Base-by-base conservation (phyloP, 2,888 invertebrate species). In the Troides oblongomaculatus region DNA sequence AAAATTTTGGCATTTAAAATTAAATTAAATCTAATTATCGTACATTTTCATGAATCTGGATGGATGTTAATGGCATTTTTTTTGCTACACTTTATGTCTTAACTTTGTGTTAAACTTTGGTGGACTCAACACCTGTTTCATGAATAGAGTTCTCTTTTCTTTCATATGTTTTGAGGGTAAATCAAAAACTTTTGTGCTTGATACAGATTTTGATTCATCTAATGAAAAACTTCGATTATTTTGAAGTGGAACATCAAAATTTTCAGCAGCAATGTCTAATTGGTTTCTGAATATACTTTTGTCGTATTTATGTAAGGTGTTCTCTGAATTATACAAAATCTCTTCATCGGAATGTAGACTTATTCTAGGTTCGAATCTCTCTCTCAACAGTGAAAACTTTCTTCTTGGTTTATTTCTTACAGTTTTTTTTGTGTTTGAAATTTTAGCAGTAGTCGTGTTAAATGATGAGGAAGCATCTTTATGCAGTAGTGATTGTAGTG, bases 351-450 rank as follows among this genome's bases (percentile, higher is more conserved):
- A 90, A 79, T 88, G 83, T 63, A 87, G 80, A 71, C 86, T 86
- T 46, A 78, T 70, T 79, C 89, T 90, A 30, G 93, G 93, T 81
- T 94, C 94, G 81, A 94, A 94, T 72, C 89, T 90, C 76, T 94
- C 94, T 75, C 94, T 87, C 23, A 94, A 79, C 69, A 94, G 87
- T 5, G 94, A 94, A 82, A 94, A 94, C 79, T 94, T 94, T 74
- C 94, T 84, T 70, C 93, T 87, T 0, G 94, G 93, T 78, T 89
- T 89, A 74, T 84, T 89, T 71, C 86, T 84, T 17, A 79, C 76
- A 61, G 78, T 84, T 77, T 92, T 93, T 77, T 89, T 92, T n/a
- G 82, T 80, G 71, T 88, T 89, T 10, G 86, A 82, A 68, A 83
- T 74, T 83, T 92, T 92, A 2, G 84, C 77, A 10, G 76, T 73